Conservation (phyloP, 1,140 invertebrate genomes). For the Drosophila azteca region DNA sequence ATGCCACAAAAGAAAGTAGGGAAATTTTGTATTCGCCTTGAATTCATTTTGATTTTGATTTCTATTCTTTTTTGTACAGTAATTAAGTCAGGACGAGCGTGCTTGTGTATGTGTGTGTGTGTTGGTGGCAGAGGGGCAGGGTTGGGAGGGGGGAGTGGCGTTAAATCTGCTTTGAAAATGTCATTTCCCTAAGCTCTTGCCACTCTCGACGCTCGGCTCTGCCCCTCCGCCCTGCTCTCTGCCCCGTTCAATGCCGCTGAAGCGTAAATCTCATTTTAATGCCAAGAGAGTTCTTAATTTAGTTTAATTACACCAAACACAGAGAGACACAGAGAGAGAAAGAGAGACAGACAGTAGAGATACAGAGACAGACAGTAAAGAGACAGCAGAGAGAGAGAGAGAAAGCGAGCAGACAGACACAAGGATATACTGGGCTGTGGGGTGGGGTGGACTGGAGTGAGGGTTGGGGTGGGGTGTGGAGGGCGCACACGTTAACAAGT, state of each 20-base stretch:
- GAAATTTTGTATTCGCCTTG: conserved; percentile 35
- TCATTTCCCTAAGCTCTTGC: conserved; percentile 74
- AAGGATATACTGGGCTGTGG: background rate
- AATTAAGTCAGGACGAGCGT: conserved; percentile 48
- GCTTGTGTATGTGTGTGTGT: no score
- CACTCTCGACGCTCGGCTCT: conserved; percentile 29
- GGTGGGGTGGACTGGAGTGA: no score
- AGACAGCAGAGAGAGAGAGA: no score
- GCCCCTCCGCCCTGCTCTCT: background rate
- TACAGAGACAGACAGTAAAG: conserved; percentile 2
- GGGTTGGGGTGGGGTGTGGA: no score
- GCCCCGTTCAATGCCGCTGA: conserved; percentile 61
- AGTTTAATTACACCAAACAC: conserved; percentile 79
- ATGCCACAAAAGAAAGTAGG: conserved; percentile 21
- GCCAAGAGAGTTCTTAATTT: conserved; percentile 81
- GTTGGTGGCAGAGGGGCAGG: conserved; percentile 4
- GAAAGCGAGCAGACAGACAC: background rate
- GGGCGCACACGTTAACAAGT: conserved; percentile 66
- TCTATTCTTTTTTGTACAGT: conserved; percentile 25
- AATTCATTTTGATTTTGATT: conserved; percentile 21
- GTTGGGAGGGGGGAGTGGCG: conserved; percentile 27
- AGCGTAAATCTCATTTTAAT: conserved; percentile 82
- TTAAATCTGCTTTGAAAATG: conserved; percentile 76
- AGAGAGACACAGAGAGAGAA: background rate
- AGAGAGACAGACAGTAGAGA: background rate